These are phyloP conservation scores for Paralichthys olivaceus DNA, from an alignment of 2,113 vertebrate genomes.

Conservation along the genomic window DNA sequence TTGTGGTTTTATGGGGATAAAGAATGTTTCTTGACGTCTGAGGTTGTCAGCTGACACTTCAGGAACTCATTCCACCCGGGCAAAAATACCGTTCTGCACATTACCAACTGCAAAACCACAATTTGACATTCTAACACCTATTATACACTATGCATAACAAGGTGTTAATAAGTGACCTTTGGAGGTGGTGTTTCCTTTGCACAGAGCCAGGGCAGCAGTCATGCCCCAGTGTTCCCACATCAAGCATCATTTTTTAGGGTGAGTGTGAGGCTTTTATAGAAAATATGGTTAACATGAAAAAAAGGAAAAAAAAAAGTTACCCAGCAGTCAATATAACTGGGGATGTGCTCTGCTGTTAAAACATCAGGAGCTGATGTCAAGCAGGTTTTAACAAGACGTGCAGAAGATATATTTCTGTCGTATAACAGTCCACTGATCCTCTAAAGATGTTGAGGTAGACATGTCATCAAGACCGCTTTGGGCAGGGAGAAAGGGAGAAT, in stretches of 20 bases:
- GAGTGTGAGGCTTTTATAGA: background rate
- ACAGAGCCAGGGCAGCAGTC: too few relatives aligned
- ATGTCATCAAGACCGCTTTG: constrained; percentile 23
- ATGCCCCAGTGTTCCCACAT: too few relatives aligned
- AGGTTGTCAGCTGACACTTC: too few relatives aligned
- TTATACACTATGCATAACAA: background rate
- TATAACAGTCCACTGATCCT: constrained; percentile 10
- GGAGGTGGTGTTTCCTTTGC: too few relatives aligned
- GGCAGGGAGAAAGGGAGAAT: constrained; percentile 33
- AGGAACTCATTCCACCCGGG: too few relatives aligned
- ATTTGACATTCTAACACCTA: background rate
- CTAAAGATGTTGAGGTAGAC: constrained; percentile 8
- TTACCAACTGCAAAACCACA: background rate
- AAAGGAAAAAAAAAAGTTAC: background rate
- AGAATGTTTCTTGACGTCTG: too few relatives aligned
- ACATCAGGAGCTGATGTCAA: background rate
- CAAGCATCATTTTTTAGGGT: too few relatives aligned
- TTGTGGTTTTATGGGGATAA: background rate
- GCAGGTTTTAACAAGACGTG: constrained; percentile 2
- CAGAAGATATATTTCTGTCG: constrained; percentile 16
- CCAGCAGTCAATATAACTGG: background rate
- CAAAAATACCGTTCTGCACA: too few relatives aligned
- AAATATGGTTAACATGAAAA: background rate
- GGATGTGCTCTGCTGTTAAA: background rate
- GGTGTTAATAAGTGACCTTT: background rate